Conservation (phyloP, 2,797 vertebrate species). For the Esox masquinongy region DNA sequence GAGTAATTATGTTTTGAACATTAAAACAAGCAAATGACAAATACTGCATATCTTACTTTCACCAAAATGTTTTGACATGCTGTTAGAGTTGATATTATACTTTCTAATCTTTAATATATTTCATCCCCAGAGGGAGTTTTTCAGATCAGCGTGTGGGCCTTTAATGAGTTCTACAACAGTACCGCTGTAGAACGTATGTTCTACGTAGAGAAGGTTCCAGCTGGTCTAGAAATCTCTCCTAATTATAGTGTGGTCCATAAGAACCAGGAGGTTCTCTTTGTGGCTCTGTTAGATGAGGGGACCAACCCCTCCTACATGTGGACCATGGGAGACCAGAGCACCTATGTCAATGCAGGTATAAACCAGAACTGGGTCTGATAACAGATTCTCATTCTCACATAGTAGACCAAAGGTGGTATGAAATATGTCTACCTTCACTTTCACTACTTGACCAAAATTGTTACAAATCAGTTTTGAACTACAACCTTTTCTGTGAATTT, state of each 20-base stretch:
- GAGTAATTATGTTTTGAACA: neutral
- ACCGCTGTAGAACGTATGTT: constrained; percentile 47
- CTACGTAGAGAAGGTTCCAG: constrained; percentile 35
- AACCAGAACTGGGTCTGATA: neutral
- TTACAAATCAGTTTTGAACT: neutral
- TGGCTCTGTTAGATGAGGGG: constrained; percentile 4
- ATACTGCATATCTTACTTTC: neutral
- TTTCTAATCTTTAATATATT: constrained; percentile 11
- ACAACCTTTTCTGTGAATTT: neutral
- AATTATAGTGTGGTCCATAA: constrained; percentile 50
- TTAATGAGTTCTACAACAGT: constrained; percentile 31
- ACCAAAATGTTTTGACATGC: neutral
- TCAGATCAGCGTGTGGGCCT: constrained; percentile 35
- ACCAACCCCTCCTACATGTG: constrained; percentile 33
- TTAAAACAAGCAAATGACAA: neutral
- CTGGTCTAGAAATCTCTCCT: constrained; percentile 29
- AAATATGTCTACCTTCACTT: neutral
- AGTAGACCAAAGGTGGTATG: neutral
- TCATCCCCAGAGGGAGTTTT: constrained; percentile 47
- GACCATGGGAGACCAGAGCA: constrained; percentile 11
- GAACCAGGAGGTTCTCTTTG: constrained; percentile 41
- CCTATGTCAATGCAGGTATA: constrained; percentile 11
- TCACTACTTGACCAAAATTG: neutral
- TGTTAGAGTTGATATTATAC: neutral
- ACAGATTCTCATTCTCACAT: neutral